phyloP scores from a whole-genome alignment of 2,113 vertebrate species.

The Pavo muticus region DNA sequence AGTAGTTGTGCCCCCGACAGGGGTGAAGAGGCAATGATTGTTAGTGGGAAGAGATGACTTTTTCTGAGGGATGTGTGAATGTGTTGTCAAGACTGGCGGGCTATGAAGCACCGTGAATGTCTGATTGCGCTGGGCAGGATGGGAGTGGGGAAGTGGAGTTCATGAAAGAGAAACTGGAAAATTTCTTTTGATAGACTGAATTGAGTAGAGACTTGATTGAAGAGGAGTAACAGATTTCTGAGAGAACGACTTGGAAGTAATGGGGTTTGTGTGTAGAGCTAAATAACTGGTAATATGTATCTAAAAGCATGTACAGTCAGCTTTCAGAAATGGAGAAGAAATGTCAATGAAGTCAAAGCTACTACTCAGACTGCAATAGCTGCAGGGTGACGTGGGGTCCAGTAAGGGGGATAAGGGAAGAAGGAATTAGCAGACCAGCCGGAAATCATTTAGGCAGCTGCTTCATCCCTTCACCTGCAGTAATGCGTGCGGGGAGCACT shows the following conservation, averaged over 20 bases:
- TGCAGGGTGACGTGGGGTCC: neutral
- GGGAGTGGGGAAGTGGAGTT: neutral
- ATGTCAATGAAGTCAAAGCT: neutral
- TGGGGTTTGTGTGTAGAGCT: neutral
- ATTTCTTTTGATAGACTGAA: neutral
- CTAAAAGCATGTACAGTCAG: fast-evolving
- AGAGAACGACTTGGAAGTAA: conserved; percentile 7
- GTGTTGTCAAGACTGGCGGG: neutral
- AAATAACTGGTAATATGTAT: neutral
- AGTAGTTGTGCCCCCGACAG: neutral
- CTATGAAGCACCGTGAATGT: fast-evolving
- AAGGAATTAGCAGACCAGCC: conserved; percentile 10
- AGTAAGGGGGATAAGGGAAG: neutral
- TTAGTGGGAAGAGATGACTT: neutral
- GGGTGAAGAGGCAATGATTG: neutral
- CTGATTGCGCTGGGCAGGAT: neutral
- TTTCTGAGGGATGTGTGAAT: neutral
- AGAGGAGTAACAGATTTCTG: neutral
- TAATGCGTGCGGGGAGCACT: neutral
- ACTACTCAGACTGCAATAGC: neutral
- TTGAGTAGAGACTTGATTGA: neutral
- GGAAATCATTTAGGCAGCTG: neutral
- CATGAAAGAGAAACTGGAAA: neutral
- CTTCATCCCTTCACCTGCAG: neutral
- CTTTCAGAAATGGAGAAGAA: neutral